These are phyloP conservation scores for Nymphalis polychloros DNA, from an alignment of 2,888 invertebrate genomes.

Conservation along the genomic window DNA sequence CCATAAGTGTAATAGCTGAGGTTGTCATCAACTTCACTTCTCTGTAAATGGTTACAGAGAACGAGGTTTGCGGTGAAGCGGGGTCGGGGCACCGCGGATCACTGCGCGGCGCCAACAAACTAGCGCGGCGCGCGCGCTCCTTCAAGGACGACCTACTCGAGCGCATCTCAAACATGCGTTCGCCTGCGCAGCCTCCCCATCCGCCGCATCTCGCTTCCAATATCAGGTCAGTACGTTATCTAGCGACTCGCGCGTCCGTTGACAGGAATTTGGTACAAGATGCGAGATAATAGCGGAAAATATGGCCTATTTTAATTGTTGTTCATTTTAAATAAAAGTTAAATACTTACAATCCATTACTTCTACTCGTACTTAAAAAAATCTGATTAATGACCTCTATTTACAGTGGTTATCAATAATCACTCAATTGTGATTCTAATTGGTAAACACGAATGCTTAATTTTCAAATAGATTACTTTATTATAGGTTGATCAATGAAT, in stretches of 20 bases:
- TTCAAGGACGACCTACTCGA: conserved; percentile 96
- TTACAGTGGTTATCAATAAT: too few relatives aligned
- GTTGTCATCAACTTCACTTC: conserved; percentile 11
- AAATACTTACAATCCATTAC: neutral
- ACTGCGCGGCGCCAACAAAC: conserved; percentile 89
- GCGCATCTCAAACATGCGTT: conserved; percentile 94
- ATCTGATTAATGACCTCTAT: too few relatives aligned
- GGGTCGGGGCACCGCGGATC: conserved; percentile 88
- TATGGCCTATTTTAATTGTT: neutral
- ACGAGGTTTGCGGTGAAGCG: conserved; percentile 76
- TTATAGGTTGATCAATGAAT: too few relatives aligned
- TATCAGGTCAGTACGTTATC: conserved; percentile 58
- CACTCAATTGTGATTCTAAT: too few relatives aligned
- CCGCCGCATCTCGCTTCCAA: conserved; percentile 74
- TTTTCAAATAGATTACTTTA: too few relatives aligned
- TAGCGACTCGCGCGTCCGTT: conserved; percentile 23
- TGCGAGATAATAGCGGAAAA: conserved; percentile 1
- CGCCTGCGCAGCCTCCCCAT: conserved; percentile 84
- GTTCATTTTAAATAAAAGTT: neutral
- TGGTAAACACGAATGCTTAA: too few relatives aligned
- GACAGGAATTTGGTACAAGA: conserved; percentile 6
- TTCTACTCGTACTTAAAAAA: too few relatives aligned
- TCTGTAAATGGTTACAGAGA: conserved; percentile 59
- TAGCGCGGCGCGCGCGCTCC: conserved; percentile 92
- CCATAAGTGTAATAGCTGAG: neutral